phyloP scores from a whole-genome alignment of 2,888 invertebrate species.

The Harpalus rubripes region DNA sequence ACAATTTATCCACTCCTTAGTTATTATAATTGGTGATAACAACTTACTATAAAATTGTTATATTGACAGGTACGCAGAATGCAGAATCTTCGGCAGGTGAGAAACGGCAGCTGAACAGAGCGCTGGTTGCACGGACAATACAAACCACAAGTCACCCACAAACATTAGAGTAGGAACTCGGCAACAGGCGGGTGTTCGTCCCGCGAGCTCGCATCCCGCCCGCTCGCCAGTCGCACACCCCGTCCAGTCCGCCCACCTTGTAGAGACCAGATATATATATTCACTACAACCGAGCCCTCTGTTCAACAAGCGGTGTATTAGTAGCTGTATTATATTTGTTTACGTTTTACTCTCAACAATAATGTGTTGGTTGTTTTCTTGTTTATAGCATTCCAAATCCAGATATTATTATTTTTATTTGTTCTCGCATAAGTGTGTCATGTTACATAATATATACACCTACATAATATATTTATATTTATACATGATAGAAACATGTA shows the following conservation, averaged over 20 bases:
- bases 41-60: neutral
- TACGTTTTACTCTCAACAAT: conserved; percentile 35
- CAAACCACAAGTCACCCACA: conserved; percentile 52
- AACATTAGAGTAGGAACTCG: conserved; percentile 33
- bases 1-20: no score
- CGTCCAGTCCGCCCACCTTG: conserved; percentile 22
- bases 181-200: conserved; percentile 19
- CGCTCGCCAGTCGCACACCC: conserved; percentile 14
- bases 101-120: conserved; percentile 62
- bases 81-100: conserved; percentile 43
- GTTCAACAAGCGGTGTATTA: conserved; percentile 56
- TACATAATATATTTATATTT: conserved; percentile 64
- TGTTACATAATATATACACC: conserved; percentile 58
- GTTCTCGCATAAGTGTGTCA: conserved; percentile 66
- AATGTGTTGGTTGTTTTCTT: conserved; percentile 59
- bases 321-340: conserved; percentile 62
- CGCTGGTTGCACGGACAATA: conserved; percentile 62
- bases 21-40: no score
- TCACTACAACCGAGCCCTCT: conserved; percentile 54
- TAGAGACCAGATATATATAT: conserved; percentile 33
- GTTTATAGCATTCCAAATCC: conserved; percentile 63
- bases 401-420: conserved; percentile 60
- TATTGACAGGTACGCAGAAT: conserved; percentile 46
- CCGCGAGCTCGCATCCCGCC: neutral
- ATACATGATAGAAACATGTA: conserved; percentile 54